These are phyloP conservation scores for Calameuta filiformis DNA, from an alignment of 2,888 invertebrate species.

Conservation along the genomic window DNA sequence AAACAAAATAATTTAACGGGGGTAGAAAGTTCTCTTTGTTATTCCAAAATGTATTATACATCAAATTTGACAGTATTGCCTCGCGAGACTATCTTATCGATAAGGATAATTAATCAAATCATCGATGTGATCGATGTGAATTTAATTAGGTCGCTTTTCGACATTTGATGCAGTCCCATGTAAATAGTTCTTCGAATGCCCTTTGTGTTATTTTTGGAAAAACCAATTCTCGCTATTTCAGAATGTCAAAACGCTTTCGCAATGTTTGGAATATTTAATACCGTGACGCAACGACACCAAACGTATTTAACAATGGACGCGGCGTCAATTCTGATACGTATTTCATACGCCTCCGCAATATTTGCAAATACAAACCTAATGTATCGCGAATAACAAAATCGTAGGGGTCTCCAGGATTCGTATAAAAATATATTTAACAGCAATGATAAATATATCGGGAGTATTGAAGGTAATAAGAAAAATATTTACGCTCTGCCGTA, in stretches of 20 bases:
- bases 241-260: constrained; percentile 34
- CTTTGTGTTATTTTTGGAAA: neutral
- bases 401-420: neutral
- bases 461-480: neutral
- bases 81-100: neutral
- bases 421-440: neutral
- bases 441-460: neutral
- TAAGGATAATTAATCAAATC: neutral
- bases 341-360: neutral
- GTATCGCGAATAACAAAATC: too few species aligned
- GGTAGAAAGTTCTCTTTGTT: neutral
- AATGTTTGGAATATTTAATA: constrained; percentile 62
- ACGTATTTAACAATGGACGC: constrained; percentile 52
- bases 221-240: neutral
- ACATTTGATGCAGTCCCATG: neutral
- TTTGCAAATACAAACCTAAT: neutral
- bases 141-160: neutral
- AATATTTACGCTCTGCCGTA: neutral
- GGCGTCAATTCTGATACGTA: neutral
- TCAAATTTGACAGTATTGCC: neutral
- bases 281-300: constrained; percentile 52
- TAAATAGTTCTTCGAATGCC: neutral
- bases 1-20: neutral
- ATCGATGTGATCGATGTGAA: neutral
- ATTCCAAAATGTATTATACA: neutral